Base-by-base conservation (phyloP, 2,888 invertebrate species). In the Patella depressa region DNA sequence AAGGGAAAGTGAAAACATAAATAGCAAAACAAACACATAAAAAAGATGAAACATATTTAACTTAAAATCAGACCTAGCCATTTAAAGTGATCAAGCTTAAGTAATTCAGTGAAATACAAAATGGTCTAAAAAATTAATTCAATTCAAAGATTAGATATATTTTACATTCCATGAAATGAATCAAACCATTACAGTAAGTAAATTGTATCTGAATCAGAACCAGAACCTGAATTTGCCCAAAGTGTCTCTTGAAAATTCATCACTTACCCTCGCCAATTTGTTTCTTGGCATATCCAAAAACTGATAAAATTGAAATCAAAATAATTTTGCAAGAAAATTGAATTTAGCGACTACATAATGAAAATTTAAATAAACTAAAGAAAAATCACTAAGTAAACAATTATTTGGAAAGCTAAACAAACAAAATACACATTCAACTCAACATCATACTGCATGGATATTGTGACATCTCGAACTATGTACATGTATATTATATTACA, bases 221-320 rank as follows among this genome's bases (percentile, higher is more conserved):
- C 45, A 45, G 45, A 45, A 45, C 45, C 45, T 45, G 45, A 45
- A 45, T 45, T 45, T 45, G 45, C 45, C 45, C 45, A 45, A 45
- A 45, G 45, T 45, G 7, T 45, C 45, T 45, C 45, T 45, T 45
- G 45, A 45, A 45, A 45, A 45, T 45, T 45, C 45, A 45, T 24
- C 45, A 80, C 81, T 81, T 78, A 80, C 79, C 78, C 65, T 72
- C 65, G 55, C 77, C 69, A 29, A 78, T 81, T 77, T 73, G 76
- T 73, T 82, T 78, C 78, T 83, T 82, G 70, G 85, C 86, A 74
- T 83, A 34, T 73, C 86, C 85, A 83, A 86, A 83, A 72, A 86
- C 86, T 86, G 81, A 53, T 75, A 70, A 80, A 79, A 75, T 78
- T 70, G 70, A 75, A 75, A 24, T 24, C 19, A 11, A 45, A 45